These are phyloP conservation scores for Conops quadrifasciatus DNA, from an alignment of 2,888 invertebrate genomes.

Conservation along the genomic window DNA sequence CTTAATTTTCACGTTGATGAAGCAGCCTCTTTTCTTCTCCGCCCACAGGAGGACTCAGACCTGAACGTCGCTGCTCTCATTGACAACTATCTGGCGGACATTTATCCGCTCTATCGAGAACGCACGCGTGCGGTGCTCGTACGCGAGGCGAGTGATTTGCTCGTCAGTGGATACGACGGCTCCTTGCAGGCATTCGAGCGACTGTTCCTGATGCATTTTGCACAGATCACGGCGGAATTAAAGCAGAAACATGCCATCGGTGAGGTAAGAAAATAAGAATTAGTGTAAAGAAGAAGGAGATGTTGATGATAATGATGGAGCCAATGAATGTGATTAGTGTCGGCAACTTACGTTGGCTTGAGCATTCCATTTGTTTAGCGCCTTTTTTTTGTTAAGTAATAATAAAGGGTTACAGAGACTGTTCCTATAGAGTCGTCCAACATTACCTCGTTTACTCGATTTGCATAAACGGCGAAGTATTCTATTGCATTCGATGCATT, in stretches of 20 bases:
- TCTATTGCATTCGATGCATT: too few relatives aligned
- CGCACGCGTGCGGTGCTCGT: conserved; percentile 71
- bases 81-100: conserved; percentile 71
- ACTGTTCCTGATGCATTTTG: conserved; percentile 72
- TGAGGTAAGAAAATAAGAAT: conserved; percentile 63
- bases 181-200: conserved; percentile 72
- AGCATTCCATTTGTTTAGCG: background rate
- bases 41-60: conserved; percentile 47
- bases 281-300: too few relatives aligned
- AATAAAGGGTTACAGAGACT: too few relatives aligned
- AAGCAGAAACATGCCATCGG: conserved; percentile 64
- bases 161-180: conserved; percentile 73
- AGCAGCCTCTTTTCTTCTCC: conserved; percentile 3
- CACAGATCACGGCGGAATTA: conserved; percentile 68
- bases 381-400: too few relatives aligned
- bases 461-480: too few relatives aligned
- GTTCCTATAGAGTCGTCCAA: too few relatives aligned
- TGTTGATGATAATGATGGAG: background rate
- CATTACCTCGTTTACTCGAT: too few relatives aligned
- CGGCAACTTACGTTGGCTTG: background rate
- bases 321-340: background rate
- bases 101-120: conserved; percentile 71
- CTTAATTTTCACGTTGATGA: conserved; percentile 15
- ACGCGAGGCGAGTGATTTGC: conserved; percentile 74
- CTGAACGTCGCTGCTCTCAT: conserved; percentile 64